Base-by-base conservation (phyloP, 2,797 vertebrate species). In the Paguma larvata region DNA sequence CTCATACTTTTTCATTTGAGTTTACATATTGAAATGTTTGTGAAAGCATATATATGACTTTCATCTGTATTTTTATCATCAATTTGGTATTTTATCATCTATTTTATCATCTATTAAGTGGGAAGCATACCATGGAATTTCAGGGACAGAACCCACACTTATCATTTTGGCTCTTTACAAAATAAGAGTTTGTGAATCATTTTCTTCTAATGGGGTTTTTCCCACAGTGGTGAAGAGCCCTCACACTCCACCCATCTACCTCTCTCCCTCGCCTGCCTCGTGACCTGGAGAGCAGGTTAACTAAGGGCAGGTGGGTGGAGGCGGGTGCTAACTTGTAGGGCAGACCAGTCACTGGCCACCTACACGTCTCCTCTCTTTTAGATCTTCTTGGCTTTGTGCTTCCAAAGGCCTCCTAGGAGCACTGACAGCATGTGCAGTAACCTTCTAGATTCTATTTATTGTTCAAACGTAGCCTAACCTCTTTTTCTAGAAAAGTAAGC, bases 401-500 rank as follows among this genome's bases (percentile, higher is more conserved):
- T 44, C 21, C 27, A 93, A 89, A 75, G 56, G 1, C 44, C 68
- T 96, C 46, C 32, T 48, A 34, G 2, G 41, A 95, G 80, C 25
- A 27, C 32, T 27, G 34, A 56, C 7, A 67, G 19, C 19, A 11
- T 53, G 21, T 44, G 5, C 41, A 41, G 18, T 23, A 38, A 85
- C n/a, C 34, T 14, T 82, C 53, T 38, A 80, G 46, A 86, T 80
- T 91, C 87, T 63, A 6, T 15, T 30, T 5, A 44, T 51, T 44
- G 38, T 93, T 93, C 88, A 70, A 86, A 80, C 48, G 53, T 62
- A 80, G 32, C n/a, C 9, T 67, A 73, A 41, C 32, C 32, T 77
- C 56, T 72, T 86, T 92, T 79, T 93, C 44, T 44, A 92, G 62
- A 79, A 94, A 88, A 82, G 34, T 59, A 88, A 53, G 18, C 32